These are phyloP conservation scores for Brassicogethes aeneus DNA, from an alignment of 2,888 invertebrate species.

Conservation along the genomic window DNA sequence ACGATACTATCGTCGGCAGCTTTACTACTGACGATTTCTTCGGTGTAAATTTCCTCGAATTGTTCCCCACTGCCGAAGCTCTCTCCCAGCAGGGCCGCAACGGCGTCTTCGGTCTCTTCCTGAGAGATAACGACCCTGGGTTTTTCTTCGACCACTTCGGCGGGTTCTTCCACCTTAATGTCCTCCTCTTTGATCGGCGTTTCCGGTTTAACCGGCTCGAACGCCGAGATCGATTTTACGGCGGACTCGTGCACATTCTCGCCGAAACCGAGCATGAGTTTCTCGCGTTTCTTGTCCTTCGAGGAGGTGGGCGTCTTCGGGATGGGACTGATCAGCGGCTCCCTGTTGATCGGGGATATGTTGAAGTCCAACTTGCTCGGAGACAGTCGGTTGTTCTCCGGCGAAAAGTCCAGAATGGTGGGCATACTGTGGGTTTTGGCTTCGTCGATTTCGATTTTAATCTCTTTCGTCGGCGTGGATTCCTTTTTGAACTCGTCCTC, in stretches of 20 bases:
- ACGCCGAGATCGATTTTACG: constrained; percentile 67
- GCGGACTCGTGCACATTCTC: constrained; percentile 71
- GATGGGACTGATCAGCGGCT: constrained; percentile 43
- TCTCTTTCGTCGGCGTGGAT: constrained; percentile 22
- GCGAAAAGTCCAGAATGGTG: constrained; percentile 52
- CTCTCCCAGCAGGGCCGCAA: constrained; percentile 78
- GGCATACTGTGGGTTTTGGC: constrained; percentile 54
- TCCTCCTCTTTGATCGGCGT: constrained; percentile 22
- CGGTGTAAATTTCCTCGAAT: constrained; percentile 43
- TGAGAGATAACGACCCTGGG: constrained; percentile 78
- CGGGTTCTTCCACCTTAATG: constrained; percentile 35
- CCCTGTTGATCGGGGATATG: constrained; percentile 31
- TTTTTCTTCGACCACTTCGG: constrained; percentile 56
- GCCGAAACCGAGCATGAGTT: constrained; percentile 59
- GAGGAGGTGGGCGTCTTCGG: constrained; percentile 47
- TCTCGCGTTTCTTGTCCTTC: constrained; percentile 49
- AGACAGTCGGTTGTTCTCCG: constrained; percentile 42
- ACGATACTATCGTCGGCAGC: constrained; percentile 60
- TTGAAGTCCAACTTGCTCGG: constrained; percentile 22
- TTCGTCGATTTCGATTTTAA: constrained; percentile 17
- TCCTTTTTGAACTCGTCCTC: constrained; percentile 13
- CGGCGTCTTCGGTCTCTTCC: constrained; percentile 88
- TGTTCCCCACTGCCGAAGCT: constrained; percentile 66
- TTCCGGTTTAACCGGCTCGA: constrained; percentile 34
- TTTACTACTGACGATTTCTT: constrained; percentile 43